Conservation (phyloP, 2,113 vertebrate genomes). For the Pyxicephalus adspersus region DNA sequence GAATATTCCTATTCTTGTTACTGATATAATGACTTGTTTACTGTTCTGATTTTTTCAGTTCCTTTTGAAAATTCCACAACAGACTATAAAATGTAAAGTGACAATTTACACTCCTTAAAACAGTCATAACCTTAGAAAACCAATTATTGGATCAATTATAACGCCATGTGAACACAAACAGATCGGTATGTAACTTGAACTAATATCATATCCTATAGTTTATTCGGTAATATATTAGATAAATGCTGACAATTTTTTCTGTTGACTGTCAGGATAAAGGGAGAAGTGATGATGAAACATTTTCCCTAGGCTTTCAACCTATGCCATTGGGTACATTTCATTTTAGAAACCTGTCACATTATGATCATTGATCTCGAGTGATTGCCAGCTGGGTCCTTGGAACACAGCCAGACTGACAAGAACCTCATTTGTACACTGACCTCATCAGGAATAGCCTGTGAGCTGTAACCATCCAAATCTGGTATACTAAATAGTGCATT, state of each 20-base stretch:
- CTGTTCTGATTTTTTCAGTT: no score
- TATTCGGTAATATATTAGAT: background rate
- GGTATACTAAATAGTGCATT: background rate
- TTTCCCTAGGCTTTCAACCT: conserved; percentile 28
- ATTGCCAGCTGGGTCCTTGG: conserved; percentile 43
- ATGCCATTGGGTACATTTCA: conserved; percentile 38
- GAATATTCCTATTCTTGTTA: no score
- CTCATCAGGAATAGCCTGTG: conserved; percentile 31
- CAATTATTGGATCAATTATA: background rate
- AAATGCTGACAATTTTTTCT: background rate
- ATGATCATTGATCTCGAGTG: conserved; percentile 35
- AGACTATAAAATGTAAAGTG: background rate
- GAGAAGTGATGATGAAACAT: conserved; percentile 24
- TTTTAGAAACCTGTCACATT: conserved; percentile 37
- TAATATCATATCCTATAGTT: background rate
- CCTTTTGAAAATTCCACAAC: background rate
- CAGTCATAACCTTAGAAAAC: background rate
- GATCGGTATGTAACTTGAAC: background rate
- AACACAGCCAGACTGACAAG: conserved; percentile 10
- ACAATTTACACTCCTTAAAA: background rate
- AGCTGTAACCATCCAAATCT: conserved; percentile 11
- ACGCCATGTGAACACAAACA: background rate
- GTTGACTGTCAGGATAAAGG: conserved; percentile 1
- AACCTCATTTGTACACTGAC: conserved; percentile 44
- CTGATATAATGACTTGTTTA: no score